Base-by-base conservation (phyloP, 53 echinoderm and acorn worm species). In the Mesocentrotus franciscanus region DNA sequence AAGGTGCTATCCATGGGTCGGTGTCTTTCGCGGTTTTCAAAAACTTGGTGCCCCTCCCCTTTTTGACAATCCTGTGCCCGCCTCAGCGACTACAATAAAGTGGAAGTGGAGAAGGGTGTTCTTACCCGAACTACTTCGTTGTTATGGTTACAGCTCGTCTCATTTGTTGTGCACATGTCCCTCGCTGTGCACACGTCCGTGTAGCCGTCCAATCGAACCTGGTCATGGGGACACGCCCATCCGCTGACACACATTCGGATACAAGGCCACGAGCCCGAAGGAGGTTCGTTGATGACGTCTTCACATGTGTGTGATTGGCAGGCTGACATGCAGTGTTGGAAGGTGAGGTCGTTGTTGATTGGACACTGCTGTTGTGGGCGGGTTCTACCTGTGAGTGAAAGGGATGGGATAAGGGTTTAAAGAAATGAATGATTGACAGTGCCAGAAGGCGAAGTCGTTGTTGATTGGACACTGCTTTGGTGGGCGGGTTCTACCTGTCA, bases 171-270 rank as follows among this genome's bases (percentile, higher is more conserved):
- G 84, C 94, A 94, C 60, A 61, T 35, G 26, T 83, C 61, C 34
- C 94, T 58, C 17, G 61, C 9, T 42, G 64, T 83, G 61, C 94
- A 94, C 61, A 94, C 59, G 36, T 94, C 94, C 17, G 1, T 83
- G 62, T 61, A 83, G 84, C 94, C 94, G 24, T 94, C 84, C 20
- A 94, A 56, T 24, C 30, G 81, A 9, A 66, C 94, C 33, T 94
- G 61, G 16, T 85, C 94, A 16, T 9, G 83, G 17, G 94, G 94
- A 83, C 94, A 94, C 94, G 94, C 94, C 94, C 94, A 94, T 64
- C 94, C 94, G 62, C 84, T 94, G 20, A 94, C 94, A 83, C 84
- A 94, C 81, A 94, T 94, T 29, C 94, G 84, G 11, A 94, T 83
- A 56, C 94, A 83, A 0, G 94, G 94, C 94, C 94, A 94, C 61